A percentile compares a stretch with the other conserved stretches of the same genome.
These are phyloP conservation scores for Lordiphosa stackelbergi DNA, from an alignment of 1,140 invertebrate genomes.

Conservation along the genomic window DNA sequence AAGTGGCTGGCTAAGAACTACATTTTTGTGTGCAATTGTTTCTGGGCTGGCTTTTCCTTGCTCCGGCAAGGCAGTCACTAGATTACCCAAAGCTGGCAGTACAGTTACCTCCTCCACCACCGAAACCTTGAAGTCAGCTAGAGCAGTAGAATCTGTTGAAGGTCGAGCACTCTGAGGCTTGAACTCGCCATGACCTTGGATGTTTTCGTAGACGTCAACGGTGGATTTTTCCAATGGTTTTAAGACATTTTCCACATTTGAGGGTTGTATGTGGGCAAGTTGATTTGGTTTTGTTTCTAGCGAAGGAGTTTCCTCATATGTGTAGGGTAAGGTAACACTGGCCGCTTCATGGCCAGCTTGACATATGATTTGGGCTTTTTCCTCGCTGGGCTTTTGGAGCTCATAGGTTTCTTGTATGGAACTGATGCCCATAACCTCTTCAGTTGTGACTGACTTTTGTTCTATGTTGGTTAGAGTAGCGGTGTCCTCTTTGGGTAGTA, in stretches of 20 bases:
- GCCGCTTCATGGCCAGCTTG: constrained; percentile 24
- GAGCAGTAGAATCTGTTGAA: constrained; percentile 7
- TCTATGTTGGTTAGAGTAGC: constrained; percentile 31
- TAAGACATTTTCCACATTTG: constrained; percentile 6
- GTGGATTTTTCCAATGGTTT: constrained; percentile 33
- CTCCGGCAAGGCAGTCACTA: constrained; percentile 44
- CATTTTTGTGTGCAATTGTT: constrained; percentile 32
- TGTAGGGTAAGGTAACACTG: constrained; percentile 22
- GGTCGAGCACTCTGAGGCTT: constrained; percentile 25
- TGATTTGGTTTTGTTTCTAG: constrained; percentile 1
- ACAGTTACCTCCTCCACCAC: constrained; percentile 80
- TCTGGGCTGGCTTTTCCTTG: constrained; percentile 16
- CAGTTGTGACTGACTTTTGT: constrained; percentile 36
- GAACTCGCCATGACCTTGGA: constrained; percentile 53
- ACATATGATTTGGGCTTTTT: constrained; percentile 26
- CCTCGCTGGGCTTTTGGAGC: constrained; percentile 21
- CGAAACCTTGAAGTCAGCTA: constrained; percentile 74
- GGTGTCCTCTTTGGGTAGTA: constrained; percentile 1
- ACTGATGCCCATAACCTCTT: constrained; percentile 50
- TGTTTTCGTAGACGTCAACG: constrained; percentile 54
- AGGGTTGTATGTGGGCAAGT: background rate
- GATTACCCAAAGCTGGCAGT: constrained; percentile 77
- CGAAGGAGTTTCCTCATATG: constrained; percentile 35
- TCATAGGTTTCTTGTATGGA: constrained; percentile 55
- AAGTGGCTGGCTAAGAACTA: constrained; percentile 62